Percentiles rank a stretch among this genome's conserved stretches.
Conservation (phyloP, 2,113 vertebrate species). For the Colius striatus region DNA sequence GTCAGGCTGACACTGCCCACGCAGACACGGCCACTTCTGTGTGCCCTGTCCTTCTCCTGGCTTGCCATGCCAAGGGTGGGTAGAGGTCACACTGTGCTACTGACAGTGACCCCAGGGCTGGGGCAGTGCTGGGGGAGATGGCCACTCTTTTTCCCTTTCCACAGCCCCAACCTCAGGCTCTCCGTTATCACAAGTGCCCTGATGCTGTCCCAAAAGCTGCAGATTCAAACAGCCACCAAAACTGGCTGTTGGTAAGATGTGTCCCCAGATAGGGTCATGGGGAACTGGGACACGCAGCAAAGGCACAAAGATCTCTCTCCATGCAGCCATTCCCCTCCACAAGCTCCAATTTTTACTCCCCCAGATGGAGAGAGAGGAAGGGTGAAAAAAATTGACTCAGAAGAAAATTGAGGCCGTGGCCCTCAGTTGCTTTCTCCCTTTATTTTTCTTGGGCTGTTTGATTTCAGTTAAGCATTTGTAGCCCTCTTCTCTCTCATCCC, state of each 20-base stretch:
- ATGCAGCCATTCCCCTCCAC: background rate
- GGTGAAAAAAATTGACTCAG: background rate
- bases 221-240: background rate
- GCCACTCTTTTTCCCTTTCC: background rate
- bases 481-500: background rate
- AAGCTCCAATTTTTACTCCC: background rate
- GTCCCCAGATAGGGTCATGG: background rate
- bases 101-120: background rate
- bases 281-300: background rate
- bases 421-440: background rate
- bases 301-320: background rate
- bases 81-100: background rate
- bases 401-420: slow-evolving; percentile 47
- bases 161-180: background rate
- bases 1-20: slow-evolving; percentile 7
- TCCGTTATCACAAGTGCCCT: background rate
- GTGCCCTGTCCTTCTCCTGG: background rate
- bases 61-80: background rate
- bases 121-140: background rate
- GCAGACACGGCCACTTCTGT: background rate
- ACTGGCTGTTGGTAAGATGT: background rate
- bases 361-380: background rate
- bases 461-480: background rate
- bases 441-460: slow-evolving; percentile 18
- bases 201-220: background rate